A percentile compares a stretch with the other conserved stretches of the same genome.
These are phyloP conservation scores for Tiliacea citrago DNA, from an alignment of 2,888 invertebrate species.

Conservation along the genomic window DNA sequence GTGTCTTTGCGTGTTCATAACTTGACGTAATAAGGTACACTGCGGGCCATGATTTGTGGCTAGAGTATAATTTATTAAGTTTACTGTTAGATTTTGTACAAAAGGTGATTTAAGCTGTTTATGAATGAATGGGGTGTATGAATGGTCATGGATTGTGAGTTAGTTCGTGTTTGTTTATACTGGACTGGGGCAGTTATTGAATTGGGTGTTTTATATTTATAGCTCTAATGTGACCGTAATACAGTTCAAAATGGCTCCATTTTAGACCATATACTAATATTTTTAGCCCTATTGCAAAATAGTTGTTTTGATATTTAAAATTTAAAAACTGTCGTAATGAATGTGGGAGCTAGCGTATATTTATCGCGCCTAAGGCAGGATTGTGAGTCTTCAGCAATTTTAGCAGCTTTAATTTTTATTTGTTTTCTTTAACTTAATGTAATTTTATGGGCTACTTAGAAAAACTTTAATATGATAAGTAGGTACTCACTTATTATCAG, in stretches of 20 bases:
- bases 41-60: constrained; percentile 45
- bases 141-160: constrained; percentile 30
- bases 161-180: constrained; percentile 13
- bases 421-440: too few species aligned
- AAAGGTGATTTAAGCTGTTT: constrained; percentile 44
- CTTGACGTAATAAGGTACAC: constrained; percentile 59
- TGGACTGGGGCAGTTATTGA: not conserved
- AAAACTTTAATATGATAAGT: too few species aligned
- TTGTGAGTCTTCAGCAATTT: not conserved
- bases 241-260: not conserved
- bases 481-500: too few species aligned
- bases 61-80: constrained; percentile 39
- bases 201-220: not conserved
- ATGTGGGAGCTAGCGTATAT: not conserved
- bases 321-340: not conserved
- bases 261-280: too few species aligned
- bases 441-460: too few species aligned
- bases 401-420: too few species aligned
- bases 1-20: constrained; percentile 65
- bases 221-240: not conserved
- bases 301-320: not conserved
- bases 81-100: constrained; percentile 55
- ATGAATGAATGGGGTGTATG: constrained; percentile 23
- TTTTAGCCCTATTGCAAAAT: not conserved
- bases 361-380: too few species aligned